Base-by-base conservation (phyloP, 1,140 invertebrate genomes). In the Riptortus pedestris region DNA sequence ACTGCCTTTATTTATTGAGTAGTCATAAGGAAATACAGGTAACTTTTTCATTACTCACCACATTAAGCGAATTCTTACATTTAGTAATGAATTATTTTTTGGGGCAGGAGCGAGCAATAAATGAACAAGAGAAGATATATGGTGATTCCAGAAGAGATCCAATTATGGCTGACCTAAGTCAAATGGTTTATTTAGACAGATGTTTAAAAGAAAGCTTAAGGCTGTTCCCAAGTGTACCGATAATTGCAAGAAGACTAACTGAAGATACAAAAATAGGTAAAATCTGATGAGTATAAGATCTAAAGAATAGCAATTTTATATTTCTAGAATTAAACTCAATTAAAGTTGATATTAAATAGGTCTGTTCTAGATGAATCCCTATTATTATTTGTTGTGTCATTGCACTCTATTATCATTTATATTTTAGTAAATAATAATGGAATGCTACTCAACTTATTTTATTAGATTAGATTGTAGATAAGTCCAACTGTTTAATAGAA, bases 101-200 rank as follows among this genome's bases (percentile, higher is more conserved):
- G 74, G 76, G 26, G 73, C 79, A 55, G 83, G 85, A 69, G 47
- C 83, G 60, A 74, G 78, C 55, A 22, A 66, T 22, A 73, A 83
- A 11, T 78, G 81, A 69, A 75, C 75, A 43, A 68, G 65, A 0
- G 71, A 63, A 66, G 27, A 28, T 64, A 64, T 72, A 24, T 61
- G 70, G 7, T 26, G 70, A n/a, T 69, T 74, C 0, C 76, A 75
- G 26, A 73, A 74, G 62, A 74, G 79, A 20, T 79, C 79, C 58
- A 38, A 38, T 14, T 14, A 38, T 38, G 5, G 14, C 31, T 7
- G 31, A 38, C 31, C 66, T 80, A 5, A 66, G 71, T n/a, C 70
- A 76, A 52, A 70, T 80, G 72, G 76, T 75, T 45, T 81, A 78
- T 65, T 64, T 79, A 27, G 80, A 81, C 66, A 71, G 73, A 43